Conservation (phyloP, 2,113 vertebrate genomes). For the Pandion haliaetus region DNA sequence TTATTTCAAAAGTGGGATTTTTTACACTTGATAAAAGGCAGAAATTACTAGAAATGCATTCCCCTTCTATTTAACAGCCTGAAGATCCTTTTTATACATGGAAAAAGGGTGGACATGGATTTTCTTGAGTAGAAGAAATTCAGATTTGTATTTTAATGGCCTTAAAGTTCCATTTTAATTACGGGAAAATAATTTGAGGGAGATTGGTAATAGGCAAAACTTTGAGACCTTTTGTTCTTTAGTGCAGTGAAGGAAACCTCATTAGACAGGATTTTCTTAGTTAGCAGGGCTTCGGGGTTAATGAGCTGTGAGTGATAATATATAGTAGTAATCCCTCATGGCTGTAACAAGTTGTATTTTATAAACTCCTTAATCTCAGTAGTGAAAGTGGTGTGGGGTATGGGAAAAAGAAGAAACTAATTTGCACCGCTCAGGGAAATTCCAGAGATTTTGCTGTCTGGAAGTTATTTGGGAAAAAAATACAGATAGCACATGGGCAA, state of each 20-base stretch:
- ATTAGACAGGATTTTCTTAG: conserved; percentile 84
- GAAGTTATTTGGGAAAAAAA: conserved; percentile 14
- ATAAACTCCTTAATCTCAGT: conserved; percentile 75
- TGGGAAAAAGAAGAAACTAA: conserved; percentile 53
- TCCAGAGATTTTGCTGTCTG: neutral
- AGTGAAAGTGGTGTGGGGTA: conserved; percentile 53
- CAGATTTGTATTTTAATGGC: conserved; percentile 55
- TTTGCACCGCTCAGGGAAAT: conserved; percentile 46
- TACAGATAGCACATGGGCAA: neutral
- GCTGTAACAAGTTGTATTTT: conserved; percentile 78
- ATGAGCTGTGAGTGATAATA: conserved; percentile 82
- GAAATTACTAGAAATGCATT: neutral
- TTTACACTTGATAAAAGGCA: neutral
- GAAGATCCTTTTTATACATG: neutral
- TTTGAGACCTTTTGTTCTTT: conserved; percentile 81
- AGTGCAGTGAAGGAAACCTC: conserved; percentile 78
- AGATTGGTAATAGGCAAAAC: conserved; percentile 76
- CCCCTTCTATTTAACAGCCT: neutral
- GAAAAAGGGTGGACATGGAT: neutral
- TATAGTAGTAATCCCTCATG: conserved; percentile 78
- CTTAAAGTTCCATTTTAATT: conserved; percentile 79
- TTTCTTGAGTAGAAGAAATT: conserved; percentile 49
- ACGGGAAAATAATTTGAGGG: conserved; percentile 73
- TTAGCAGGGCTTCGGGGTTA: conserved; percentile 79
- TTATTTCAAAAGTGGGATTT: neutral